A percentile compares a stretch with the other conserved stretches of the same genome.
phyloP scores from a whole-genome alignment of 1,140 invertebrate genomes.

The Steinernema feltiae region DNA sequence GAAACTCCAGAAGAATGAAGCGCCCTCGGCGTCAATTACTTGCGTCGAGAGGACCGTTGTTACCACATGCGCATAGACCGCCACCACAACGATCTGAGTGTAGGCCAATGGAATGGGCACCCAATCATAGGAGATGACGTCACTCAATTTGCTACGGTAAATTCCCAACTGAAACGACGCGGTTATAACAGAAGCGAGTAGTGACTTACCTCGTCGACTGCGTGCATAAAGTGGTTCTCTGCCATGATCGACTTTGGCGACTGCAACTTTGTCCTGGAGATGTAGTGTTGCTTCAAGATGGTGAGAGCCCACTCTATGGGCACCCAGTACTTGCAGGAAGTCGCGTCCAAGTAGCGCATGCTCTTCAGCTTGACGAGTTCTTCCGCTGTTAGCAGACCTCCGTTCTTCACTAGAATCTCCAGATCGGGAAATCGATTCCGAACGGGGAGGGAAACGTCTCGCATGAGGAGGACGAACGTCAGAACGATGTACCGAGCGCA shows the following conservation, averaged over 20 bases:
- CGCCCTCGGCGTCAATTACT: neutral
- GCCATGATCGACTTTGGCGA: conserved; percentile 7
- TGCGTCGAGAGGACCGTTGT: neutral
- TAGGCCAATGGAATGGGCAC: conserved; percentile 39
- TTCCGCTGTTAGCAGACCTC: neutral
- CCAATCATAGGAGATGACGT: conserved; percentile 28
- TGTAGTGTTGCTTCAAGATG: conserved; percentile 14
- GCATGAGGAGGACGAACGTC: conserved; percentile 33
- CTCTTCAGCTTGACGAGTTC: neutral
- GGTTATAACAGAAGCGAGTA: no score
- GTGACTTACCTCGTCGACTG: no score
- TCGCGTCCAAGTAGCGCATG: neutral
- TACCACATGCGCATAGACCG: neutral
- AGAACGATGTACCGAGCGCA: conserved; percentile 35
- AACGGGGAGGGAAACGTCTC: conserved; percentile 19
- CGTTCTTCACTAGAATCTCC: neutral
- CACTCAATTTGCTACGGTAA: conserved; percentile 30
- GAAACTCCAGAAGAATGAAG: neutral
- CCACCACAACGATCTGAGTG: conserved; percentile 20
- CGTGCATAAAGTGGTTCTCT: conserved; percentile 27
- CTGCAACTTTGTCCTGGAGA: no score
- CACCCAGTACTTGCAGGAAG: conserved; percentile 20
- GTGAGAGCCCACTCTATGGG: conserved; percentile 33
- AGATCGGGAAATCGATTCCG: neutral
- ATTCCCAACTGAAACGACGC: conserved; percentile 19